Percentiles rank a stretch among this genome's conserved stretches.
Conservation (phyloP, 2,797 vertebrate genomes). For the Gephyroberyx darwinii region DNA sequence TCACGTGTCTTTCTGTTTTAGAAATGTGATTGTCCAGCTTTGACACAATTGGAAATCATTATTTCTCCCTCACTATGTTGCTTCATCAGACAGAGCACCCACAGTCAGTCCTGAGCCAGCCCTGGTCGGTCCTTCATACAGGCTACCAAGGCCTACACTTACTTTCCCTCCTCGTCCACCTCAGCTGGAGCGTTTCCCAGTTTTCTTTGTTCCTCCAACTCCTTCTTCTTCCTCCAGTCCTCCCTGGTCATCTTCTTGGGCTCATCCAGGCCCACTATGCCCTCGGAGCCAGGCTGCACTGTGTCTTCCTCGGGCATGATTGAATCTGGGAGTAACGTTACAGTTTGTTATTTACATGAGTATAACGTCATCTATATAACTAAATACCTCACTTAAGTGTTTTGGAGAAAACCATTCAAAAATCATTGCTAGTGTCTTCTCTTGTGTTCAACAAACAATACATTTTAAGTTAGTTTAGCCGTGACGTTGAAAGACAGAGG, state of each 20-base stretch:
- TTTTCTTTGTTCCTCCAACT: slow-evolving; percentile 96
- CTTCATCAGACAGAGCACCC: background rate
- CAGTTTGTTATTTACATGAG: background rate
- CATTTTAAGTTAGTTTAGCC: background rate
- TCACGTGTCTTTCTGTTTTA: too few species aligned
- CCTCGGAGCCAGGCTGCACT: slow-evolving; percentile 67
- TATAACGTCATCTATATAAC: background rate
- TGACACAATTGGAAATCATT: background rate
- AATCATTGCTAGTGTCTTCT: too few species aligned
- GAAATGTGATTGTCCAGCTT: background rate
- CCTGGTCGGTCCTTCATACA: background rate
- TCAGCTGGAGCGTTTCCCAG: slow-evolving; percentile 97
- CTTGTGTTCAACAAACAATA: too few species aligned
- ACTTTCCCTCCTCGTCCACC: slow-evolving; percentile 99
- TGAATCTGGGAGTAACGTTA: slow-evolving; percentile 36
- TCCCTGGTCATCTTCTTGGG: slow-evolving; percentile 99
- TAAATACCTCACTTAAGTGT: too few species aligned
- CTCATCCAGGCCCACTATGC: slow-evolving; percentile 90
- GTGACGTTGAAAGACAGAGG: background rate
- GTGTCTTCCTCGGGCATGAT: slow-evolving; percentile 62
- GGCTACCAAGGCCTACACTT: slow-evolving; percentile 61
- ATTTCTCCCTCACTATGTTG: background rate
- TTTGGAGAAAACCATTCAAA: too few species aligned
- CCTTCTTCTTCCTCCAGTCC: slow-evolving; percentile 99
- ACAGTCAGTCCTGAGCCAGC: too few species aligned